phyloP scores from a whole-genome alignment of 2,888 invertebrate genomes.

The Andrena minutula region DNA sequence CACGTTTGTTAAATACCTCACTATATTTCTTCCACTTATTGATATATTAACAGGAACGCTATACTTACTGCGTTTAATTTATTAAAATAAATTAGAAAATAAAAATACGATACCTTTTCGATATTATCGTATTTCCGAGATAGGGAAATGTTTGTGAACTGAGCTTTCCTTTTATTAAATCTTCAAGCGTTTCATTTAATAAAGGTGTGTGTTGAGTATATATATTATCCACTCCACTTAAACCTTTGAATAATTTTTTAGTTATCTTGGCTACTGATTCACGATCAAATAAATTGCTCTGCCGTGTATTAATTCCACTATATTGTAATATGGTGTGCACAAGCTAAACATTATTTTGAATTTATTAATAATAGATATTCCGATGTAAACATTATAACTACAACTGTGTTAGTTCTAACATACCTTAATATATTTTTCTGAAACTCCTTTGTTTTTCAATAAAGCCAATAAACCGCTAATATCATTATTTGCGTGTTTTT shows the following conservation, averaged over 20 bases:
- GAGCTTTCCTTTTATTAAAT: conserved; percentile 95
- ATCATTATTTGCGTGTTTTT: conserved; percentile 94
- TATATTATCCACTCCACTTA: conserved; percentile 99
- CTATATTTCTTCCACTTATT: conserved; percentile 59
- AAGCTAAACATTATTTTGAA: conserved; percentile 82
- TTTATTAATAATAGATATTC: background rate
- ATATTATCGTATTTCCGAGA: conserved; percentile 87
- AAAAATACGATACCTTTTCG: conserved; percentile 86
- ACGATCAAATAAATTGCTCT: conserved; percentile 93
- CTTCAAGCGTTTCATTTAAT: conserved; percentile 95
- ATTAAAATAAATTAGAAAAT: conserved; percentile 13
- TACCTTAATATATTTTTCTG: conserved; percentile 86
- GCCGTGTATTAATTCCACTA: conserved; percentile 93
- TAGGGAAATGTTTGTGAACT: conserved; percentile 94
- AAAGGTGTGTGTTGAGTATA: conserved; percentile 99
- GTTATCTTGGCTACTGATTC: conserved; percentile 96
- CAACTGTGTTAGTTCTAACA: conserved; percentile 17
- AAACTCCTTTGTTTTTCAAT: conserved; percentile 90
- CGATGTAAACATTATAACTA: background rate
- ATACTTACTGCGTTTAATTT: conserved; percentile 76
- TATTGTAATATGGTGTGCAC: conserved; percentile 92
- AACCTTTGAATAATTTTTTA: conserved; percentile 94
- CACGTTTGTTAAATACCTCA: too few relatives aligned
- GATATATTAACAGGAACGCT: conserved; percentile 74
- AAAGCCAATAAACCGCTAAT: conserved; percentile 91